These are phyloP conservation scores for Solea senegalensis DNA, from an alignment of 2,113 vertebrate species.

Conservation along the genomic window DNA sequence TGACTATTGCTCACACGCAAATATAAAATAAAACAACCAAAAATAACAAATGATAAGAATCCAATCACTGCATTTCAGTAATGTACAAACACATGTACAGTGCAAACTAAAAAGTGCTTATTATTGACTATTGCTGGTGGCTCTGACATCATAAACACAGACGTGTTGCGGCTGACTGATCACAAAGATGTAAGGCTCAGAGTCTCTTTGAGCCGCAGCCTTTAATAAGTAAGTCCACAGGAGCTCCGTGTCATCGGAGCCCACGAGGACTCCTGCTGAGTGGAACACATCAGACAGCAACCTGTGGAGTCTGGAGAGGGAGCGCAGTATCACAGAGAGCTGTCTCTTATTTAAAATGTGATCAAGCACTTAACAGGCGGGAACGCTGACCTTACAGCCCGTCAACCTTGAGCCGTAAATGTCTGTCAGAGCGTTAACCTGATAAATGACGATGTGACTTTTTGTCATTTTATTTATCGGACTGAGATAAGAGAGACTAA, in stretches of 20 bases:
- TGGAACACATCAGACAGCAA: slow-evolving; percentile 60
- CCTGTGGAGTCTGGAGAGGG: slow-evolving; percentile 48
- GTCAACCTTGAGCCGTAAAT: slow-evolving; percentile 1
- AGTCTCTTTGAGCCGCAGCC: slow-evolving; percentile 58
- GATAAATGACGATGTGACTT: background rate
- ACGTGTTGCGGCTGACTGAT: slow-evolving; percentile 16
- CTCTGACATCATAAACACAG: slow-evolving; percentile 20
- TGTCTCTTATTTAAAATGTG: slow-evolving; percentile 46
- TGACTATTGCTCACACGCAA: too few species aligned
- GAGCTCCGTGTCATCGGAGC: slow-evolving; percentile 49
- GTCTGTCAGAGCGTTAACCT: background rate
- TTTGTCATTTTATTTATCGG: background rate
- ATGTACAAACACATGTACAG: too few species aligned
- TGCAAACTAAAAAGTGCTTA: slow-evolving; percentile 8
- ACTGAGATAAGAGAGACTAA: background rate
- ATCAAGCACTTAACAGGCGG: slow-evolving; percentile 30
- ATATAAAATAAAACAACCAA: too few species aligned
- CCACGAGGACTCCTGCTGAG: slow-evolving; percentile 43
- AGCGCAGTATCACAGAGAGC: slow-evolving; percentile 28
- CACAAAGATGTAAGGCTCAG: slow-evolving; percentile 40
- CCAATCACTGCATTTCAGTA: too few species aligned
- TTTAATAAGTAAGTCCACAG: slow-evolving; percentile 62
- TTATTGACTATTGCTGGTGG: slow-evolving; percentile 27
- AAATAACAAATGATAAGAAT: too few species aligned
- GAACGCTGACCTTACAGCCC: slow-evolving; percentile 42